Conservation (phyloP, 1,140 invertebrate species). For the Drosophila virilis region DNA sequence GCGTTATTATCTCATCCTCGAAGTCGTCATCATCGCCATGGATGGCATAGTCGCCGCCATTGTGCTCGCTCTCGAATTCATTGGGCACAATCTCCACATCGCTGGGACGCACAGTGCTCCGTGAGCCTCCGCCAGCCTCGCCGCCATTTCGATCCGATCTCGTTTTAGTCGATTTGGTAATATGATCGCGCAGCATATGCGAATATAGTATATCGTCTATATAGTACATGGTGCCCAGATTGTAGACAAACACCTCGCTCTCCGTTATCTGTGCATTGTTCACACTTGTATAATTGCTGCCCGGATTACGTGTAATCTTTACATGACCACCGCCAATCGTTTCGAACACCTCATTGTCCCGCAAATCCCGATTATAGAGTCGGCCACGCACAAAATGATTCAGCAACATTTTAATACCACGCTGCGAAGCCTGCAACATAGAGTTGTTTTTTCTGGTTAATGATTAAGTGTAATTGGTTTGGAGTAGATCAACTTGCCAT, state of each 20-base stretch:
- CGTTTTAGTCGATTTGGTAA: slow-evolving; percentile 67
- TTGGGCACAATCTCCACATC: slow-evolving; percentile 85
- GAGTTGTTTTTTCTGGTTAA: neutral
- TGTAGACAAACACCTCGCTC: slow-evolving; percentile 87
- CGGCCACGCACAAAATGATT: slow-evolving; percentile 87
- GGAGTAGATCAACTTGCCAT: slow-evolving; percentile 64
- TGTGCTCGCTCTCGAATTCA: slow-evolving; percentile 79
- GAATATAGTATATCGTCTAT: slow-evolving; percentile 86
- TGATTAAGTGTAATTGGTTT: neutral
- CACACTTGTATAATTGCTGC: slow-evolving; percentile 85
- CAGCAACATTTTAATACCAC: slow-evolving; percentile 86
- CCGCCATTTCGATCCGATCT: slow-evolving; percentile 68
- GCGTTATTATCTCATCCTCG: slow-evolving; percentile 84
- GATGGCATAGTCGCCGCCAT: slow-evolving; percentile 75
- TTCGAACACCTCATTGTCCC: slow-evolving; percentile 85
- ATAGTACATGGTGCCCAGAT: slow-evolving; percentile 87
- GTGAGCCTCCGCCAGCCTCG: slow-evolving; percentile 57
- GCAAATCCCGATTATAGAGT: slow-evolving; percentile 86
- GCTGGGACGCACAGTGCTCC: slow-evolving; percentile 61
- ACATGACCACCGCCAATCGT: slow-evolving; percentile 86
- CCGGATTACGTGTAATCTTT: slow-evolving; percentile 85
- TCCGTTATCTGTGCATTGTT: slow-evolving; percentile 86
- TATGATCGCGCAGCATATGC: slow-evolving; percentile 79
- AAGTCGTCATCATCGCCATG: slow-evolving; percentile 80
- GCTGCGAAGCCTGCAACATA: slow-evolving; percentile 82